Evolutionary conservation across 35 echinoderm and acorn worm species (phyloP), one percentile per base, ranked within the genome.

Genomic region (Chiridota heheva): DNA sequence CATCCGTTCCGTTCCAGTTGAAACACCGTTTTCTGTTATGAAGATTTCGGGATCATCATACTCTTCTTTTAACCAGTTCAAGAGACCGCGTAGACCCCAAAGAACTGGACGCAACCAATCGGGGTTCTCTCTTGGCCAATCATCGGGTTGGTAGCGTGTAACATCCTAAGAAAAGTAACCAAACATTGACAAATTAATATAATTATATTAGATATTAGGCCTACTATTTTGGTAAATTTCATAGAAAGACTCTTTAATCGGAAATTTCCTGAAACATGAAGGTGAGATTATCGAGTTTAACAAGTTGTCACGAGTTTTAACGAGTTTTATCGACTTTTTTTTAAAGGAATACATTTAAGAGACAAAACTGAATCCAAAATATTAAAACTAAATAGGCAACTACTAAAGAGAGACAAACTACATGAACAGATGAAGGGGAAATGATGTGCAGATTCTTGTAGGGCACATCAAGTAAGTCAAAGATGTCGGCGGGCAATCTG

Each of bases 91-190:
- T 63, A 80, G 30, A 16, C 76, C 76, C 76, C 76, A 80, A 27
- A 57, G 76, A 3, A 63, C 76, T 22, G 76, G 76, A 20, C 76
- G 2, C 33, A 80, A 28, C 76, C 76, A 80, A 2, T 38, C 30
- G 25, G 76, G 62, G 2, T 31, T 28, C 2, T 49, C 58, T 40
- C 16, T 63, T 2, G 76, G 76, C 76, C 76, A 80, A 13, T 80
- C 32, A 10, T 81, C 67, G 2, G 58, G 78, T 38, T 87, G 77
- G 78, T 76, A 93, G 13, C 85, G 45, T 4, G 65, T 42, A 7
- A 93, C 85, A 58, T 87, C 91, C 73, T 82, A 47, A 42, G 43
- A 55, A 0, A 60, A 84, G 15, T n/a, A n/a, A n/a, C n/a, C n/a
- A n/a, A n/a, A n/a, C n/a, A n/a, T 32, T 45, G 39, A 30, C 35